phyloP scores from a whole-genome alignment of 2,797 vertebrate genomes.

The Sebastes cheni region DNA sequence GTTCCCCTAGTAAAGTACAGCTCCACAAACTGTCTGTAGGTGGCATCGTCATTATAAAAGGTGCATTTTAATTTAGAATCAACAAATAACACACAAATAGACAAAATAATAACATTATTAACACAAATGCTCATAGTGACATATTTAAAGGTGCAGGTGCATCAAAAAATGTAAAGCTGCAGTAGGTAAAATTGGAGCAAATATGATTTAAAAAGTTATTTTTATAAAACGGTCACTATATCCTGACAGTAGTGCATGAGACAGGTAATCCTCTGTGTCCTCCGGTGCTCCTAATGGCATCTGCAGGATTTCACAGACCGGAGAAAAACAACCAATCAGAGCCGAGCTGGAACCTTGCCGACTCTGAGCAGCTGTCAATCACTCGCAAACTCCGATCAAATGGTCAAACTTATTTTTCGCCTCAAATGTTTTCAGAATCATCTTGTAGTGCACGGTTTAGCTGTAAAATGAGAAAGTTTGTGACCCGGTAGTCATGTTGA shows the following conservation, averaged over 20 bases:
- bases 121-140: not conserved
- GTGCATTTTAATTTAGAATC: not conserved
- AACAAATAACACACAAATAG: not conserved
- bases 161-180: not conserved
- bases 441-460: no score
- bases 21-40: not conserved
- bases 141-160: not conserved
- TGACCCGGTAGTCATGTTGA: rapidly evolving
- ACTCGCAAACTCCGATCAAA: no score
- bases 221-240: no score
- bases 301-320: no score
- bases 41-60: slow-evolving; percentile 1
- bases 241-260: rapidly evolving
- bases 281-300: no score
- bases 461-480: no score
- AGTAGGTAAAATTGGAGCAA: rapidly evolving
- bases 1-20: not conserved
- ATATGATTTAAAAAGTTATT: rapidly evolving
- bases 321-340: no score
- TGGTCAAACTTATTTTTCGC: no score
- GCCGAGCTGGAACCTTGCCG: no score
- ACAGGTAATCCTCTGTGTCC: no score
- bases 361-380: rapidly evolving
- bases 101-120: not conserved
- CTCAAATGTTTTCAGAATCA: rapidly evolving